Evolutionary conservation across 2,797 vertebrate genomes (phyloP), one percentile per base, ranked within the genome.

Genomic region (Alauda arvensis): DNA sequence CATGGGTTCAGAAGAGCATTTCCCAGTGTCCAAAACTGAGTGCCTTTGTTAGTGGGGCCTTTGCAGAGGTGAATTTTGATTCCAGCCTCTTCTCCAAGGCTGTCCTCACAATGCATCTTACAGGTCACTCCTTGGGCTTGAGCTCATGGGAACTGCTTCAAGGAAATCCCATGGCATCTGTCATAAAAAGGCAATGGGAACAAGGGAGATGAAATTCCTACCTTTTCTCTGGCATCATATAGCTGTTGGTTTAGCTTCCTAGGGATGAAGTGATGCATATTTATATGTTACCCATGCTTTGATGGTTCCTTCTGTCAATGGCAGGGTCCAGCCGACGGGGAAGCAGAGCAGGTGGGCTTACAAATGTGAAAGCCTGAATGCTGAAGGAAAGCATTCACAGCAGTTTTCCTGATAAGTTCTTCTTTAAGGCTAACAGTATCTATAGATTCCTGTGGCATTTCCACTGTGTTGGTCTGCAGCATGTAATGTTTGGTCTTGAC

Each of bases 51-150:
- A 40, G 34, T 10, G 18, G 6, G 29, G 3, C 25, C 25, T 56
- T 83, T 72, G 23, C 56, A 61, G 60, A 65, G 20, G 55, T n/a
- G 34, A 15, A 4, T 60, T 77, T 77, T 69, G 25, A 56, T n/a
- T 48, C 18, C 34, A 28, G 28, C 37, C 29, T 33, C 10, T 33
- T 70, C 24, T 45, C 16, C 1, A 3, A 69, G 49, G 16, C 55
- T 68, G 17, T 61, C 61, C 49, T 66, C 26, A 10, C 1, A 1
- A 28, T 3, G 0, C 0, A 0, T 61, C 63, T 65, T 10, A 0
- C 4, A 10, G 46, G 12, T 37, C 7, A 9, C 12, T 78, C 33
- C 34, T 68, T 2, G 0, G 37, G 25, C 46, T 37, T 48, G 55
- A 56, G 48, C 31, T 84, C 11, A 14, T 1, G 0, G 60, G 56